Conservation (phyloP, 2,888 invertebrate genomes). For the Eupithecia subfuscata region DNA sequence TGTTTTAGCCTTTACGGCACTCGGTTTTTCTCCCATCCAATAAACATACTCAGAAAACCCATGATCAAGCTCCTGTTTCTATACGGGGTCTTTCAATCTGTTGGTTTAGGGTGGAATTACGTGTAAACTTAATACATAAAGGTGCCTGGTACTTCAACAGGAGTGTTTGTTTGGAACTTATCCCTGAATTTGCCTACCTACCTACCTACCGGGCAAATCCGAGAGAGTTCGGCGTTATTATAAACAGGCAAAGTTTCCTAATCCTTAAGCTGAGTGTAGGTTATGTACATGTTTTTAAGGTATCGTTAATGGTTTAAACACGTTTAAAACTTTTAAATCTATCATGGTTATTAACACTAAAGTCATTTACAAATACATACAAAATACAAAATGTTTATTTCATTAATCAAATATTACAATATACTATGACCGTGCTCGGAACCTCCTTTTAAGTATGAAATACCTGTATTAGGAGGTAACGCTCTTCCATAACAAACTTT, state of each 20-base stretch:
- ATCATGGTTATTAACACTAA: no score
- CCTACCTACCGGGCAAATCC: background rate
- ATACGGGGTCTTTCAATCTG: background rate
- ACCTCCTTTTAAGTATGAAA: no score
- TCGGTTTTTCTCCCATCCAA: background rate
- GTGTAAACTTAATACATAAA: constrained; percentile 1
- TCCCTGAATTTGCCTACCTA: background rate
- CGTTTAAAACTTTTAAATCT: no score
- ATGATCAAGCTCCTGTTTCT: constrained; percentile 4
- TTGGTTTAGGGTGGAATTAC: constrained; percentile 7
- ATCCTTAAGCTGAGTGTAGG: background rate
- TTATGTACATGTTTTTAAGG: background rate
- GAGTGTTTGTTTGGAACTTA: constrained; percentile 1
- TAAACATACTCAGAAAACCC: background rate
- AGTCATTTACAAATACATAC: no score
- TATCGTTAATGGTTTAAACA: background rate
- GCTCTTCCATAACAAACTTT: no score
- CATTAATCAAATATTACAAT: no score
- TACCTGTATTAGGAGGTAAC: no score
- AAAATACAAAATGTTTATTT: no score
- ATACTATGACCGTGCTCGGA: no score
- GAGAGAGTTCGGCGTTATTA: background rate
- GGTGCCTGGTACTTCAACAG: background rate
- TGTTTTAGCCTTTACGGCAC: background rate
- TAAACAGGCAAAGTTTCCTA: background rate